Evolutionary conservation across 2,113 vertebrate species (phyloP), one percentile per base, ranked within the genome.

Genomic region (Sminthopsis crassicaudata): DNA sequence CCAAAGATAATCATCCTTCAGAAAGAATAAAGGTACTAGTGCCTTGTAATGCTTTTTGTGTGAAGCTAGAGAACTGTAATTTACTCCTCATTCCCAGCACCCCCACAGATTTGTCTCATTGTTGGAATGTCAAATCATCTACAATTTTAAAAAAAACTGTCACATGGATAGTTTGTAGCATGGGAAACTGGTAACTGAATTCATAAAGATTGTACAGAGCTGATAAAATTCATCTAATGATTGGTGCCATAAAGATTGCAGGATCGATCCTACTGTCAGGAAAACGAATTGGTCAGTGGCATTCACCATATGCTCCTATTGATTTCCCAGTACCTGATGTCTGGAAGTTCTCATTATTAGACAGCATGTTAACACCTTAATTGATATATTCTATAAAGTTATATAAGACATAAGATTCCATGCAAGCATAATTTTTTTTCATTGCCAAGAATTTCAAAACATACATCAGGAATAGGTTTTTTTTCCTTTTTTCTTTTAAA

Each of bases 231-330:
- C 92, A 55, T 94, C 94, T 97, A 96, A 94, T 96, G 92, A 96
- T 91, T 93, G 90, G 12, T 97, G 30, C 84, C 88, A 93, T 98
- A 98, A 97, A 97, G 98, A 96, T 55, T 76, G 48, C 90, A 6
- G 0, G 92, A 98, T 97, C 84, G 96, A 98, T 98, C 95, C 0
- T 52, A 96, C 96, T 98, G 94, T 93, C 96, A 98, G 91, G 94
- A 96, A 98, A 97, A 98, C 95, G 96, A 95, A 97, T 98, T 48
- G 92, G 94, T 93, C 91, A 50, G 24, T 92, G 92, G 95, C 89
- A 98, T 90, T 36, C 96, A 92, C 55, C 91, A 89, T 91, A 46
- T 89, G 27, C 25, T 88, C 6, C 10, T 96, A 97, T 97, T 97
- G 97, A 97, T 98, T 96, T 95, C 90, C 89, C 53, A 93, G 57